Evolutionary conservation across 2,113 vertebrate species (phyloP), one percentile per base, ranked within the genome.

Genomic region (Misgurnus mizolepis): DNA sequence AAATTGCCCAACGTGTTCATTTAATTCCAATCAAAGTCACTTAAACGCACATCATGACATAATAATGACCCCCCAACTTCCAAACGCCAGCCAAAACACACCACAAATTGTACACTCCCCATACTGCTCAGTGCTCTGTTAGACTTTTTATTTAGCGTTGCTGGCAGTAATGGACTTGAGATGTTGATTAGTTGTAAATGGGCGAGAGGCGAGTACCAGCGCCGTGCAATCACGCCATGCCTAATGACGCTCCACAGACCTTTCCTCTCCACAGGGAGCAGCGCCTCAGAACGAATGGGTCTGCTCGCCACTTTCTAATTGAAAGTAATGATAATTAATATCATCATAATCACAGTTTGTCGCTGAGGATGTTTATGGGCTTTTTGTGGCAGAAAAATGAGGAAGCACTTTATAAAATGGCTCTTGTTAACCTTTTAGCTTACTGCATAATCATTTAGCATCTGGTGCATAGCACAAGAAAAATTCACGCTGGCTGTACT

Each of bases 291-390:
- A 90, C 88, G 78, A 83, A 84, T 86, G 86, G 89, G 86, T 85
- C 87, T 89, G 88, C 86, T 87, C 86, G 88, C 71, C 88, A 87
- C 85, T 86, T 87, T 87, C 83, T 92, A 91, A 93, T 91, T 91
- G 90, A 93, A 90, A 90, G 89, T 91, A 93, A 92, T 91, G 90
- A 92, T 92, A 90, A 93, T 93, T 93, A 92, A 92, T 92, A 91
- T 91, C 80, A 90, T 89, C 84, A 84, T 89, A 91, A 93, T 92
- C 89, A 90, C 89, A 87, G 85, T 88, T 87, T 68, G 82, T 89
- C 90, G 85, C 88, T 84, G 65, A 82, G 62, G 88, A 88, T 92
- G 90, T 91, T 91, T 91, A 89, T 85, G 83, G 84, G 84, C 86
- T 85, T 82, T 68, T 83, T 68, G 82, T 74, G 73, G 83, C 89